phyloP scores from a whole-genome alignment of 2,797 vertebrate species.

The Chelonia mydas region DNA sequence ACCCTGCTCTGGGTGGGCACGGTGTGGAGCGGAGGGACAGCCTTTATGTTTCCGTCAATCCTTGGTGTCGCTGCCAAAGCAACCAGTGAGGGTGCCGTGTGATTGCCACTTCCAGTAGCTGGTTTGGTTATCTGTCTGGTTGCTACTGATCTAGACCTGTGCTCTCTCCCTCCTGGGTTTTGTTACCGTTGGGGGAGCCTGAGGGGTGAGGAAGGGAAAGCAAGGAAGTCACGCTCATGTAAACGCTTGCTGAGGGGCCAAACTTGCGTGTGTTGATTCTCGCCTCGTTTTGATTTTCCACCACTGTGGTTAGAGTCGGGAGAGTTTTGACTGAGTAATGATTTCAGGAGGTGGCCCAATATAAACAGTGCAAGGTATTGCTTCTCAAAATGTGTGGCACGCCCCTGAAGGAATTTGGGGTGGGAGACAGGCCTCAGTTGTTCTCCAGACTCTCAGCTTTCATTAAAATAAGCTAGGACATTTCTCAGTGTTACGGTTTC shows the following conservation, averaged over 20 bases:
- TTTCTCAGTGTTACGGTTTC: neutral
- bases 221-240: neutral
- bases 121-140: too few relatives aligned
- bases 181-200: neutral
- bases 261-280: neutral
- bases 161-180: neutral
- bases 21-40: neutral
- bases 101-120: too few relatives aligned
- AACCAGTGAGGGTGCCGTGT: neutral
- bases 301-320: neutral
- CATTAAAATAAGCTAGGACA: neutral
- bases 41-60: neutral
- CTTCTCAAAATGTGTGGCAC: neutral
- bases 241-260: neutral
- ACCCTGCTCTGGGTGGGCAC: neutral
- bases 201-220: neutral
- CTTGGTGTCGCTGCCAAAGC: neutral
- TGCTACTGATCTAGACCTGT: too few relatives aligned
- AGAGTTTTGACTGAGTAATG: neutral
- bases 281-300: neutral
- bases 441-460: neutral
- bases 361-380: neutral
- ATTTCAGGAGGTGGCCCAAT: neutral
- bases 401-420: neutral
- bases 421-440: neutral